Evolutionary conservation across 2,797 vertebrate genomes (phyloP).

Genomic region (Telmatherina bonti): DNA sequence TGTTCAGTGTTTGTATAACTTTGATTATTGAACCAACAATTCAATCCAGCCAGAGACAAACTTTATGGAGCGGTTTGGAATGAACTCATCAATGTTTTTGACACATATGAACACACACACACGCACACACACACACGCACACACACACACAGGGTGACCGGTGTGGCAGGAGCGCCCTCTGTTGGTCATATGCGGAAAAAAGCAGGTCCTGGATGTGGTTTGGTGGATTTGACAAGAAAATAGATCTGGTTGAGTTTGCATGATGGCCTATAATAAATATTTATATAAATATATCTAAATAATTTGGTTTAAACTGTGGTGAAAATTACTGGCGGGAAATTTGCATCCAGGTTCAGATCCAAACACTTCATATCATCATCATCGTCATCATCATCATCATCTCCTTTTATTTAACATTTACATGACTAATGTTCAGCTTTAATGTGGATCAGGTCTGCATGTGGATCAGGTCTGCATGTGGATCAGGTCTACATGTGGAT

Average conservation of each 20-base stretch:
- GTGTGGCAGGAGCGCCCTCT: slow-evolving; percentile 74
- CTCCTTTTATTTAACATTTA: background rate
- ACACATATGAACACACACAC: background rate
- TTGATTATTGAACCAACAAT: slow-evolving; percentile 6
- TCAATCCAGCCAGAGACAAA: background rate
- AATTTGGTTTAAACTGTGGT: background rate
- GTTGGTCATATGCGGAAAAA: slow-evolving; percentile 24
- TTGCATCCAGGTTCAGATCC: slow-evolving; percentile 4
- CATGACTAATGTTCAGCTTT: too few species aligned
- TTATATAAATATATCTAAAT: background rate
- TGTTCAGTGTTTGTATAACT: slow-evolving; percentile 73
- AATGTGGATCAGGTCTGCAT: too few species aligned
- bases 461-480: too few species aligned
- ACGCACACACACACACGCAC: slow-evolving; percentile 3
- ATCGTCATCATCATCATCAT: too few species aligned
- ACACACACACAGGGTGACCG: background rate
- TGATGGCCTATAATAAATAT: slow-evolving; percentile 1
- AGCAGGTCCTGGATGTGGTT: background rate
- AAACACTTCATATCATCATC: background rate
- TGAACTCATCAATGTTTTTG: slow-evolving; percentile 15
- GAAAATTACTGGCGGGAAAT: background rate
- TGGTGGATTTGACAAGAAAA: slow-evolving; percentile 25
- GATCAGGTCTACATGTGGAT: too few species aligned
- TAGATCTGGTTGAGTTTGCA: slow-evolving; percentile 12
- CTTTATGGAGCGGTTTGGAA: background rate